Base-by-base conservation (phyloP, 2,888 invertebrate genomes). In the Quadroppia sp. region DNA sequence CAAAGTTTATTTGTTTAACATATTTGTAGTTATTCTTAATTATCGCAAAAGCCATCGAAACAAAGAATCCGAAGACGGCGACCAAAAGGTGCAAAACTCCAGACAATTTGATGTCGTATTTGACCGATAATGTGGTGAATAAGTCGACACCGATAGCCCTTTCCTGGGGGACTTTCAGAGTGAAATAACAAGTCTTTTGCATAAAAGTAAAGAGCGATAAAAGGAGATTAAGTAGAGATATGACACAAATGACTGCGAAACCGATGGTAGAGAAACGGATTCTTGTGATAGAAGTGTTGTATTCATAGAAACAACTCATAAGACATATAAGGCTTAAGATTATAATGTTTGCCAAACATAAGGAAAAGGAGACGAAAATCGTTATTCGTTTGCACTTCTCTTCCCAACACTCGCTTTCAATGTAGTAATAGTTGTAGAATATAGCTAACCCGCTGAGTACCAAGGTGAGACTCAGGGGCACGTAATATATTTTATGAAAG, bases 1-100 rank as follows among this genome's bases (percentile, higher is more conserved):
- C 48, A 25, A 50, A 48, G 28, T 73, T 70, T 15, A 73, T 69
- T 36, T 69, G 69, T 56, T 48, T 36, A 36, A 73, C 30, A 56
- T 73, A 73, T 71, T 73, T 73, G 36, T 50, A 73, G 28, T 73
- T 73, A 59, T 73, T 70, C 11, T 69, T 70, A 42, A 73, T 73
- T 13, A 73, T 73, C n/a, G 73, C 73, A 28, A 73, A 73, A 40
- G 69, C 73, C 48, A 73, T 73, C 1, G 53, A 45, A n/a, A 69
- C 69, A 2, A 59, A 9, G 28, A 73, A 73, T 13, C 50, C n/a
- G 13, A 73, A 56, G 2, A 73, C 17, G 1, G 59, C 23, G 20
- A 50, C 48, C n/a, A 73, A 4, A 17, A 73, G 9, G 32, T 73
- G 73, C 20, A 73, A 17, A 71, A 73, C 17, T 23, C 50, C 73